Base-by-base conservation (phyloP, 2,113 vertebrate species). In the Callithrix jacchus region DNA sequence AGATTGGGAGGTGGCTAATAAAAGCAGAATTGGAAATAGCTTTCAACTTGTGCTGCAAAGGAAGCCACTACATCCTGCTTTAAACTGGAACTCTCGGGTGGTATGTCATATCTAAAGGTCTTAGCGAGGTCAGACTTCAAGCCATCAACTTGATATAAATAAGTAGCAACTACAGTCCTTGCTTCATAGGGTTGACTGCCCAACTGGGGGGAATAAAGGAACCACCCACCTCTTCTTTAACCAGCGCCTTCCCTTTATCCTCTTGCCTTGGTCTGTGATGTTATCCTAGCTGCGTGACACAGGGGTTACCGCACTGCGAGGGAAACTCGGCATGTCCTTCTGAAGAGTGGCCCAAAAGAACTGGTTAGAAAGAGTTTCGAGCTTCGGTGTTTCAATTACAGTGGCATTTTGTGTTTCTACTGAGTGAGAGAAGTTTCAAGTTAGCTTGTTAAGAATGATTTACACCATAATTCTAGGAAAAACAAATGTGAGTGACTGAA, bases 81-180 rank as follows among this genome's bases (percentile, higher is more conserved):
- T 89, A 97, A 87, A 87, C 79, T 97, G 85, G 56, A 97, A 68
- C 93, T 96, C 91, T 97, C 73, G 82, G 95, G 52, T 93, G 88
- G 74, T 90, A 47, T 94, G 45, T 76, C 93, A 80, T 73, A 88
- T 97, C 76, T 77, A 87, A 97, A 98, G 96, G 97, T 70, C 71
- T 94, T 10, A 14, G 27, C 91, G 68, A 97, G 98, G 95, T 97
- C 98, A 97, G 91, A 97, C 98, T 98, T 98, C 93, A 97, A 97
- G 89, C 93, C 64, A 80, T 86, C 74, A 52, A 86, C 30, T 91
- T 96, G 85, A 97, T 91, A 97, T 87, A 98, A 97, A 95, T 95
- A 97, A 91, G 95, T 79, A 89, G 71, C 90, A 92, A 91, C 93
- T 91, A 42, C 45, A 86, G 91, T 94, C 25, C 47, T 93, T 81